Evolutionary conservation across 2,888 invertebrate species (phyloP), one percentile per base, ranked within the genome.

Genomic region (Bembecia ichneumoniformis): DNA sequence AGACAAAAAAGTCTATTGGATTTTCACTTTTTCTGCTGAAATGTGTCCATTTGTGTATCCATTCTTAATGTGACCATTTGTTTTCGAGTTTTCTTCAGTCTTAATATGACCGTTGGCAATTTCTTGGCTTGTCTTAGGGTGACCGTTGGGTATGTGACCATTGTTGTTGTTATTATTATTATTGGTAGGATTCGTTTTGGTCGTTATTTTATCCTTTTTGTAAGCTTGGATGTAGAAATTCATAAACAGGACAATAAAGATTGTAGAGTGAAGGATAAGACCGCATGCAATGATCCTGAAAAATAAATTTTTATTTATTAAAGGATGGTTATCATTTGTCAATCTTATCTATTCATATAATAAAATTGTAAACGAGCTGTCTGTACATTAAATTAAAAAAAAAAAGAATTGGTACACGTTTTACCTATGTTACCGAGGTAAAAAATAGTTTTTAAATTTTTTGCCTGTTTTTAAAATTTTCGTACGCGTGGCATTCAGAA

Each of bases 191-290:
- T 68, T 61, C 1, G 60, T 57, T 7, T 59, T 54, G 20, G 54
- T 57, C 44, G 63, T 68, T 9, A 64, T 60, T 36, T 52, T 65
- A 46, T 72, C 70, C 51, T 71, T 82, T 60, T 88, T 89, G 86
- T 97, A 97, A 17, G 94, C 93, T 72, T 93, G 92, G 58, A 93
- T 89, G 84, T 97, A 98, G 89, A 97, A 98, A 82, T 97, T 93
- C 66, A 92, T 92, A 89, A 97, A 98, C 51, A 98, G 90, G 13
- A 90, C 90, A 79, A 97, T 96, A 90, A 98, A 98, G 66, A 98
- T 94, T 35, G 91, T 87, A 4, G 95, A 93, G 73, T 95, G 95
- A 9, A 95, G 86, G 49, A 93, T 90, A 58, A 95, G 86, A 15
- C 94, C 90, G 2, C 90, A 87, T 1, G 94, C 94, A 52, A 96